Evolutionary conservation across 2,888 invertebrate species (phyloP).

Genomic region (Meiosimyza platycephala): DNA sequence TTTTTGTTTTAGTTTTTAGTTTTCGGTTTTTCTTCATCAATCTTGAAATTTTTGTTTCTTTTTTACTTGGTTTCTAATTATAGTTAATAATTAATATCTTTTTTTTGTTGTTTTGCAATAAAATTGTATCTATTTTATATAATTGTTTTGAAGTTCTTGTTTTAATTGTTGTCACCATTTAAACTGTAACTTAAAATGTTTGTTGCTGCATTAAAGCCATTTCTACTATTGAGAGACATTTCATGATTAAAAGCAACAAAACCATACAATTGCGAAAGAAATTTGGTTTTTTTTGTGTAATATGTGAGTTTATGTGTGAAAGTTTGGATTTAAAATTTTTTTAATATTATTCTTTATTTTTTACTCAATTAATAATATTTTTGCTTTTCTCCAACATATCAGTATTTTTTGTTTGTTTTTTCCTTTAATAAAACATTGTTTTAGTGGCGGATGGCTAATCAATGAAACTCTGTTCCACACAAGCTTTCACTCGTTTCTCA

Average conservation of each 20-base stretch:
- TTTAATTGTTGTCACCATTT: conserved; percentile 13
- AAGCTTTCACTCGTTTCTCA: conserved; percentile 98
- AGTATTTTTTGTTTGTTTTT: conserved; percentile 31
- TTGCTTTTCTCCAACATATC: conserved; percentile 23
- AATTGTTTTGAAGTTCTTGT: conserved; percentile 31
- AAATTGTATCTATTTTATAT: conserved; percentile 31
- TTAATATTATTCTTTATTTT: conserved; percentile 32
- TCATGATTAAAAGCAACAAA: conserved; percentile 20
- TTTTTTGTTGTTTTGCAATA: conserved; percentile 28
- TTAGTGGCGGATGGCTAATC: conserved; percentile 74
- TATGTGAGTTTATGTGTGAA: conserved; percentile 30
- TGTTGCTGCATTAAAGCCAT: conserved; percentile 32
- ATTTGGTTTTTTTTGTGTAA: conserved; percentile 21
- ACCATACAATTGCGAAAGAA: conserved; percentile 30
- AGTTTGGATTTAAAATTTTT: conserved; percentile 25
- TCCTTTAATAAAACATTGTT: conserved; percentile 40
- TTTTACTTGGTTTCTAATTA: conserved; percentile 22
- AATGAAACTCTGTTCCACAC: conserved; percentile 99
- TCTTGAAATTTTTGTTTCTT: conserved; percentile 16
- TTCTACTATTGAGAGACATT: conserved; percentile 21
- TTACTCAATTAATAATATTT: conserved; percentile 32
- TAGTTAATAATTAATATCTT: conserved; percentile 9
- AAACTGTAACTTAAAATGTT: conserved; percentile 9
- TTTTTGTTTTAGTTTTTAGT: background rate
- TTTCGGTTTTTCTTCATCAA: conserved; percentile 20